Base-by-base conservation (phyloP, 2,113 vertebrate genomes). In the Gallinago media region DNA sequence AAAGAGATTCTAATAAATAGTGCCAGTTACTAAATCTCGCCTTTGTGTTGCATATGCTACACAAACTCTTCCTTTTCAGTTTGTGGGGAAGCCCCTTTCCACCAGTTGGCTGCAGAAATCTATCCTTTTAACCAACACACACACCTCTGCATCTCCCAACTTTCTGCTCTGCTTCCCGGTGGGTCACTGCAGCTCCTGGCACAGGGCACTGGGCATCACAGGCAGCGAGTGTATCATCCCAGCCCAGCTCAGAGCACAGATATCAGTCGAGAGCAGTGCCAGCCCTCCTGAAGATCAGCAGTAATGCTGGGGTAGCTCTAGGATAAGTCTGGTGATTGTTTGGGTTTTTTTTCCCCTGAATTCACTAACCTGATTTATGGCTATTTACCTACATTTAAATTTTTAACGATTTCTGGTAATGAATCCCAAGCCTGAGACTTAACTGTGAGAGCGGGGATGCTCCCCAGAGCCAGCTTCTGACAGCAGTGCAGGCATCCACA, bases 1-100 rank as follows among this genome's bases (percentile, higher is more conserved):
- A 75, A 63, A 81, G 66, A 92, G 50, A 38, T n/a, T 54, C 66
- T 50, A 75, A 70, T 56, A 93, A 94, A 62, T 34, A 67, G 49
- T 40, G 82, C 66, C 67, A 66, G n/a, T 42, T 77, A 85, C 70
- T 89, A 67, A 80, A 58, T 40, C 61, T 49, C 56, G 36, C 61
- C 40, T 56, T 40, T 49, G 49, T 11, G 4, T 47, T 82, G 38
- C 31, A 32, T 29, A 14, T 42, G 8, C 38, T n/a, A 31, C 59
- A 44, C 26, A 85, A 91, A 34, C 38, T 46, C 65, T 42, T 72
- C 36, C 21, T 38, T 88, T 63, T 49, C 3, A 2, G 29, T 23
- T 56, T 42, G 25, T 2, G 1, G 31, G 27, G 26, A 76, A 77
- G 79, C 29, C 26, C 29, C 25, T 56, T 72, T 61, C 42, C 31